Conservation (phyloP, 2,888 invertebrate genomes). For the Pyrocoelia pectoralis region DNA sequence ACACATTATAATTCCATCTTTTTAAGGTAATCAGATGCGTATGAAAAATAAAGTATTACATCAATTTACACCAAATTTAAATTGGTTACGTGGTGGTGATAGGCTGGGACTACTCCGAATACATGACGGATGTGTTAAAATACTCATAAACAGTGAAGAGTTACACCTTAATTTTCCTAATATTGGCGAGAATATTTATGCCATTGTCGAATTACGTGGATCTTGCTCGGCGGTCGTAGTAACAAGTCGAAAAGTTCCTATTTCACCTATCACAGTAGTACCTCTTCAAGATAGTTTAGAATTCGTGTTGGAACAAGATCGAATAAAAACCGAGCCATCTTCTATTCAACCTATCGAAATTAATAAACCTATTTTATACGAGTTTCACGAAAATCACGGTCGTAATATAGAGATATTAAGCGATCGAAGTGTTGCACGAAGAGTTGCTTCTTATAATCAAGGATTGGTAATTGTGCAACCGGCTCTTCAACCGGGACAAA, state of each 20-base stretch:
- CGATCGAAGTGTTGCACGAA: conserved; percentile 72
- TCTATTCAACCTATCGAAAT: conserved; percentile 21
- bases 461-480: conserved; percentile 73
- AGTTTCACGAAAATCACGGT: conserved; percentile 78
- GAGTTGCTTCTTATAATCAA: conserved; percentile 86
- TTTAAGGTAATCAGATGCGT: conserved; percentile 70
- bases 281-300: conserved; percentile 69
- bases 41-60: conserved; percentile 72
- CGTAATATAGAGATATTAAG: conserved; percentile 77
- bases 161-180: conserved; percentile 58
- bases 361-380: conserved; percentile 4
- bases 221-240: conserved; percentile 80
- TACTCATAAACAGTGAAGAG: conserved; percentile 84
- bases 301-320: conserved; percentile 63
- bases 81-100: conserved; percentile 84
- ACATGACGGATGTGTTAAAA: conserved; percentile 72
- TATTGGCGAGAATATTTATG: conserved; percentile 71
- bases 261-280: conserved; percentile 61
- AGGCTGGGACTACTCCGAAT: conserved; percentile 78
- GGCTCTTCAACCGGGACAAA: conserved; percentile 53
- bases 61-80: conserved; percentile 75
- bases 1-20: too few species aligned
- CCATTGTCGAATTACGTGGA: conserved; percentile 84
- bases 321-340: conserved; percentile 21
- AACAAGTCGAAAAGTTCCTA: conserved; percentile 68